A percentile compares a stretch with the other conserved stretches of the same genome.
Evolutionary conservation across 53 echinoderm and acorn worm genomes (phyloP).

Genomic region (Holothuria scabra): DNA sequence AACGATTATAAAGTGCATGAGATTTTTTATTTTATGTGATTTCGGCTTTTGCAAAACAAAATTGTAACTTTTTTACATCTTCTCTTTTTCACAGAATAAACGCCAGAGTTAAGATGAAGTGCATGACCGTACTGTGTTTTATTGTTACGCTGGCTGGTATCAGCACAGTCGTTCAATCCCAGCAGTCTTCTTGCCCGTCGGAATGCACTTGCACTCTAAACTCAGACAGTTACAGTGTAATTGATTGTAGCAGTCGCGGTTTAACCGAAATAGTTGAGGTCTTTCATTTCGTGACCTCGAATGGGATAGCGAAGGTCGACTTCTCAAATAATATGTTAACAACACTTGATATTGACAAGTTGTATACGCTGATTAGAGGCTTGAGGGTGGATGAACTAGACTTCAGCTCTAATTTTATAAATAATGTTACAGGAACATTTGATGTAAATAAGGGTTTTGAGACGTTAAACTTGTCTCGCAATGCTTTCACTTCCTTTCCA

Average conservation of each 20-base stretch:
- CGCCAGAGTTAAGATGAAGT: no score
- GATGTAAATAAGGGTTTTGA: background rate
- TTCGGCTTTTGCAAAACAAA: no score
- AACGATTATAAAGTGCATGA: no score
- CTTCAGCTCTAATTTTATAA: slow-evolving; percentile 22
- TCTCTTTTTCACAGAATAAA: no score
- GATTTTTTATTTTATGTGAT: no score
- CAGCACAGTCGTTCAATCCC: background rate
- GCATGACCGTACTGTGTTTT: no score
- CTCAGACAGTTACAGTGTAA: background rate
- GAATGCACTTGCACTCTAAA: background rate
- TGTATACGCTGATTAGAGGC: slow-evolving; percentile 1
- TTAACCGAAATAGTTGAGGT: slow-evolving; percentile 4
- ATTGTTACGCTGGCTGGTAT: no score
- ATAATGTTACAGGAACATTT: slow-evolving; percentile 1
- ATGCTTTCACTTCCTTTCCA: background rate
- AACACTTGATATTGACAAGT: background rate
- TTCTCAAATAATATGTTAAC: no score
- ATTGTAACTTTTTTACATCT: no score
- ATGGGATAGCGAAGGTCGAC: background rate
- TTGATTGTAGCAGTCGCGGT: slow-evolving; percentile 35
- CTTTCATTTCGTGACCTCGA: no score
- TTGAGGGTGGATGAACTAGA: background rate
- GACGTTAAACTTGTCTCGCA: no score
- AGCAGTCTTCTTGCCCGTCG: background rate